Base-by-base conservation (phyloP, 2,888 invertebrate genomes). In the Apomyelois bistriatella region DNA sequence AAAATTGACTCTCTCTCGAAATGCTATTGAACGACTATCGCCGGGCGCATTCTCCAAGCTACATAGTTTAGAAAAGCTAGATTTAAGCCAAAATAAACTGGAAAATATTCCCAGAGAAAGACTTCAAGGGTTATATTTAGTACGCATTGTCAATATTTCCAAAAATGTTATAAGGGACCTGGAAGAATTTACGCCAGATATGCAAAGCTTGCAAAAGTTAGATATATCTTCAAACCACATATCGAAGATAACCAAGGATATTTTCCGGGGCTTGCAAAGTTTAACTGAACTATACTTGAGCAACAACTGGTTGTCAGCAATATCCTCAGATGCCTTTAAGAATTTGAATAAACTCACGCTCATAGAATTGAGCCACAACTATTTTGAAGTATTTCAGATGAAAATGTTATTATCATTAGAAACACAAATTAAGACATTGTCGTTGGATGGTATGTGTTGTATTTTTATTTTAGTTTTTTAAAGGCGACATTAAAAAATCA, bases 171-270 rank as follows among this genome's bases (percentile, higher is more conserved):
- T 98, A 55, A 94, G 94, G 71, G 95, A 95, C 62, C 85, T 97
- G 50, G 96, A 96, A 78, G 95, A 96, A 71, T 96, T 97, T 74
- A 94, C 96, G 42, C 79, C 91, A 10, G 96, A 97, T 79, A 90
- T 98, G 59, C 93, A 93, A 62, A 93, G 94, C 57, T 85, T 98
- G 62, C 94, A 96, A 84, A 93, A 94, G 60, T 91, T 97, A 58
- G 97, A 97, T 79, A 84, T 97, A 56, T 96, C 97, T 38, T 94
- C 93, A 77, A 97, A 97, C 85, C 95, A 96, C 76, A 93, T 97
- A 70, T 94, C 94, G 59, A 93, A 93, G 70, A 93, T 97, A 61
- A 93, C 92, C 50, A 95, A 94, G 75, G 93, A 93, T 59, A 94
- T 94, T 52, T 97, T 97, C 72, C 92, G 94, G 57, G 92, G 95